Evolutionary conservation across 2,888 invertebrate genomes (phyloP).

Genomic region (Hypolimnas misippus): DNA sequence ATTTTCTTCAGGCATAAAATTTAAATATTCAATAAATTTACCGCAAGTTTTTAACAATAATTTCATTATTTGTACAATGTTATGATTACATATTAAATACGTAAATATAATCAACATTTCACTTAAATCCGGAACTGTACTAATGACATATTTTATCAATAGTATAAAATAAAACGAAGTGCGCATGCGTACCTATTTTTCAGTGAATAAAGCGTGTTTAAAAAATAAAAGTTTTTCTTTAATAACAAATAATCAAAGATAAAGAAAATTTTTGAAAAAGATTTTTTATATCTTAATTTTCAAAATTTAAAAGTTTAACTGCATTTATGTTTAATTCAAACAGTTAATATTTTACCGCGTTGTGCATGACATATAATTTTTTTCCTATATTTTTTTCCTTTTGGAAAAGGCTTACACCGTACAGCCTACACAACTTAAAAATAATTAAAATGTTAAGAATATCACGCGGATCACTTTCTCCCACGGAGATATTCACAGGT

Average conservation of each 20-base stretch:
- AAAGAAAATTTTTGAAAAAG: background rate
- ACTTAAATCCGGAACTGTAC: background rate
- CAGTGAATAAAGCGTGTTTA: background rate
- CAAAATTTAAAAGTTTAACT: background rate
- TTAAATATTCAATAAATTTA: background rate
- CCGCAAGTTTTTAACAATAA: background rate
- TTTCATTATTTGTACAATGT: background rate
- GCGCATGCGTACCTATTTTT: constrained; percentile 1
- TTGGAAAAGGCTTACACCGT: too few relatives aligned
- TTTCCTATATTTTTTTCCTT: too few relatives aligned
- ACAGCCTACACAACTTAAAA: too few relatives aligned
- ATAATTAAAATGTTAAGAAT: too few relatives aligned
- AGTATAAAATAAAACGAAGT: background rate
- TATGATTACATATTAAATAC: background rate
- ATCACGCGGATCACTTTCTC: too few relatives aligned
- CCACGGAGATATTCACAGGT: too few relatives aligned
- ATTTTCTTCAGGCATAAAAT: background rate
- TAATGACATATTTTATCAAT: background rate
- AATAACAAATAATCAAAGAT: background rate
- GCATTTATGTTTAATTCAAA: background rate
- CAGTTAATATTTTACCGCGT: background rate
- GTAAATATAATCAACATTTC: background rate
- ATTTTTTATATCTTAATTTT: background rate
- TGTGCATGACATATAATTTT: background rate
- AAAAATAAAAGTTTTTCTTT: background rate